Conservation (phyloP, 2,888 invertebrate species). For the Tineola bisselliella region DNA sequence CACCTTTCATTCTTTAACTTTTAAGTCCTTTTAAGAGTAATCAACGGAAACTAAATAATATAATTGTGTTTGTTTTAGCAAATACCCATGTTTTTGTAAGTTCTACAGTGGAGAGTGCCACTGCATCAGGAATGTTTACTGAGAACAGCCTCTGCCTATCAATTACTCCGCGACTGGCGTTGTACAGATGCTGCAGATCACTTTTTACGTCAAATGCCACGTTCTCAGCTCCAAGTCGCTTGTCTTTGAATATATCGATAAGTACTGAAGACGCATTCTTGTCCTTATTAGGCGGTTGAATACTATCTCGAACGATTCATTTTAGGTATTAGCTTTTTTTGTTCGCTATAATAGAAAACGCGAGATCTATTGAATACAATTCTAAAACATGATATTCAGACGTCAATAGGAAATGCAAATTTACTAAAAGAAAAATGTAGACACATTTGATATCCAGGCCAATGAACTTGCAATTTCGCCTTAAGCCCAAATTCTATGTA, state of each 20-base stretch:
- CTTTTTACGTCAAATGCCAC: conserved; percentile 5
- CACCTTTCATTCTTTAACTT: too few relatives aligned
- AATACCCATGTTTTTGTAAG: not conserved
- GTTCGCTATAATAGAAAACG: not conserved
- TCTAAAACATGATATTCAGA: not conserved
- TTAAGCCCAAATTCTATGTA: not conserved
- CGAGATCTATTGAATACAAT: not conserved
- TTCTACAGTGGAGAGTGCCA: not conserved
- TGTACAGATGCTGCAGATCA: not conserved
- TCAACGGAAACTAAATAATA: too few relatives aligned
- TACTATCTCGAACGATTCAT: not conserved
- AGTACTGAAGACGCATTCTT: conserved; percentile 2
- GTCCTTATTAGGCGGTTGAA: not conserved
- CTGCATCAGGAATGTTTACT: not conserved
- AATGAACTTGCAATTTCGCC: not conserved
- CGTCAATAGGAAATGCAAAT: not conserved
- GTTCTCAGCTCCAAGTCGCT: conserved; percentile 5
- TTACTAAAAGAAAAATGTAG: not conserved
- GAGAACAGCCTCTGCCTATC: not conserved
- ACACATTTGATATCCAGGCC: not conserved
- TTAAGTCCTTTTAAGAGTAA: too few relatives aligned
- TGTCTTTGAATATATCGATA: not conserved
- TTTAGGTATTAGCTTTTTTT: not conserved
- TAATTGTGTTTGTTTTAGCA: not conserved
- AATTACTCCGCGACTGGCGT: conserved; percentile 4